Evolutionary conservation across 2,113 vertebrate species (phyloP).

Genomic region (Piprites chloris): DNA sequence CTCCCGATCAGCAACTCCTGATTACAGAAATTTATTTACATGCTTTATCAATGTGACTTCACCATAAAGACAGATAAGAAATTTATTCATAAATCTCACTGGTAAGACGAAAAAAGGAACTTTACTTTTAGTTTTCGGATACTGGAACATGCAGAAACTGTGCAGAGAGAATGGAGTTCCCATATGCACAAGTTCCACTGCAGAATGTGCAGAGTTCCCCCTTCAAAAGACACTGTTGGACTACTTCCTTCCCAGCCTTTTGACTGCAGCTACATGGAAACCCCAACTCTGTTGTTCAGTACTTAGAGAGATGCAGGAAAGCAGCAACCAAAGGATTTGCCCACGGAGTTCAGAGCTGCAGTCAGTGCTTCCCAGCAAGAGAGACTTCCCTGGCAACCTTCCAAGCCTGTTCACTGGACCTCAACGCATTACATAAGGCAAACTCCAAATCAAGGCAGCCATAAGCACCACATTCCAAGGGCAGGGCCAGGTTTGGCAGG

Average conservation of each 20-base stretch:
- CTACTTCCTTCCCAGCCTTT: background rate
- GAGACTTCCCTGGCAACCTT: background rate
- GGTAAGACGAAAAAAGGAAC: background rate
- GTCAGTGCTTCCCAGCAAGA: background rate
- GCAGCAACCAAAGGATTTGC: background rate
- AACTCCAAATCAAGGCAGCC: background rate
- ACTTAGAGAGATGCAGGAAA: background rate
- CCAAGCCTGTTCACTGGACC: background rate
- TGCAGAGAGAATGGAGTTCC: background rate
- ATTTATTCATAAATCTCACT: background rate
- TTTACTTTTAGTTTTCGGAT: background rate
- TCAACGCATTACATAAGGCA: rapidly evolving
- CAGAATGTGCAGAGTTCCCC: background rate
- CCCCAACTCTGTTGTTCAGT: background rate
- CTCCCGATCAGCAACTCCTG: background rate
- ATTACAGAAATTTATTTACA: background rate
- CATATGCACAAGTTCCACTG: background rate
- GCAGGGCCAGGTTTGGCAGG: background rate
- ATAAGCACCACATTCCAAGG: background rate
- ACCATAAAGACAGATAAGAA: background rate
- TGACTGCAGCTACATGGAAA: background rate
- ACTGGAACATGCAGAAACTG: background rate
- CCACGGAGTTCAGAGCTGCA: background rate
- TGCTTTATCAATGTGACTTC: background rate
- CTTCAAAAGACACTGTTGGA: background rate